Conservation (phyloP, 2,888 invertebrate genomes). For the Rhingia campestris region DNA sequence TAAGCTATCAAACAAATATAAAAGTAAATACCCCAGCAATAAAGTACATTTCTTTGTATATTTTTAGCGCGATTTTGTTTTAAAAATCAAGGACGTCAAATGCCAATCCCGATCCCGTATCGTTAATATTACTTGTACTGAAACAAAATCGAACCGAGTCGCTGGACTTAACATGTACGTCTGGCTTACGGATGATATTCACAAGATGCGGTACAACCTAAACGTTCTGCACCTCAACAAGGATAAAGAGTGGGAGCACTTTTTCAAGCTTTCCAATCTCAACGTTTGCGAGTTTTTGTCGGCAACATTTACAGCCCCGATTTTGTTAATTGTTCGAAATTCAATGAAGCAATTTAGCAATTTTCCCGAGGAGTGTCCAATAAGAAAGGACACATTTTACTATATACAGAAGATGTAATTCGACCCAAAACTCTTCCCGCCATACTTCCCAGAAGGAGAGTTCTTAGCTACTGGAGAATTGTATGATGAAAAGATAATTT, state of each 20-base stretch:
- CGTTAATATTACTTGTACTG: conserved; percentile 33
- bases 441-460: conserved; percentile 51
- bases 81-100: conserved; percentile 24
- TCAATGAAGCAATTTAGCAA: conserved; percentile 55
- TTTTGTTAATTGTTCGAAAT: conserved; percentile 40
- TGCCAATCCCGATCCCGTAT: conserved; percentile 18
- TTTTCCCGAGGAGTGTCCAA: conserved; percentile 52
- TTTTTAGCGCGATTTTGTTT: conserved; percentile 46
- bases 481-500: conserved; percentile 3
- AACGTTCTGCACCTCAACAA: conserved; percentile 23
- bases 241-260: conserved; percentile 23
- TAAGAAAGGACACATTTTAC: conserved; percentile 34
- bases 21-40: background rate
- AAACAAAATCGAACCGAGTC: conserved; percentile 49
- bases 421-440: conserved; percentile 52
- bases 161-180: conserved; percentile 33
- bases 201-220: conserved; percentile 41
- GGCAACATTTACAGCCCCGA: conserved; percentile 32
- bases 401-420: conserved; percentile 52
- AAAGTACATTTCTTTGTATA: background rate
- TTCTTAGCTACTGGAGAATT: conserved; percentile 29
- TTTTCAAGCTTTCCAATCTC: conserved; percentile 39
- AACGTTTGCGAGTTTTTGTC: conserved; percentile 58
- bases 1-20: background rate
- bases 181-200: conserved; percentile 19